Conservation (phyloP, 1,140 invertebrate species). For the Drosophila littoralis region DNA sequence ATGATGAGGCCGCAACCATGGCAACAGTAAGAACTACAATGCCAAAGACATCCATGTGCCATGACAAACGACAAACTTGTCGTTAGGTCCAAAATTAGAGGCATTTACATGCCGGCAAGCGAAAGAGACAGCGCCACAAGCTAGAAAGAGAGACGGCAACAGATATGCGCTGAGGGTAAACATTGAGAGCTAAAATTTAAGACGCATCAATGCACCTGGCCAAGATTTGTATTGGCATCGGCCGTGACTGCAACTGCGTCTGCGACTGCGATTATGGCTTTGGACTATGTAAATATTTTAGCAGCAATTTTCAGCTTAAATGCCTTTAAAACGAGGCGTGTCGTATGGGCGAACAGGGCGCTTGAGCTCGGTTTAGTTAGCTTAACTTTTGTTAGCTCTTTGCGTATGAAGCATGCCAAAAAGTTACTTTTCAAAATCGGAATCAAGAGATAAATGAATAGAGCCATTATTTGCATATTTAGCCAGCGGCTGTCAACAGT, state of each 20-base stretch:
- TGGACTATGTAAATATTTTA: slow-evolving; percentile 74
- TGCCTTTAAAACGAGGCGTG: slow-evolving; percentile 62
- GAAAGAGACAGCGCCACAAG: slow-evolving; percentile 26
- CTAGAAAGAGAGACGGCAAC: slow-evolving; percentile 13
- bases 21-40: slow-evolving; percentile 16
- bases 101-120: slow-evolving; percentile 69
- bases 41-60: slow-evolving; percentile 44
- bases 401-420: neutral
- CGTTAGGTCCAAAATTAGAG: slow-evolving; percentile 81
- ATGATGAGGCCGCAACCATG: slow-evolving; percentile 65
- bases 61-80: slow-evolving; percentile 79
- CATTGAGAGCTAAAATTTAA: slow-evolving; percentile 44
- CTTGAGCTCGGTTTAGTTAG: slow-evolving; percentile 1
- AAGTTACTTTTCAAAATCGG: neutral
- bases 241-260: slow-evolving; percentile 2
- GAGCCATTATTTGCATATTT: too few relatives aligned
- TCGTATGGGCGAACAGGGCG: slow-evolving; percentile 15
- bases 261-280: slow-evolving; percentile 31
- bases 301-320: slow-evolving; percentile 81
- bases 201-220: slow-evolving; percentile 73
- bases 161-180: slow-evolving; percentile 63
- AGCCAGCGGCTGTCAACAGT: too few relatives aligned
- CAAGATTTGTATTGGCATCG: slow-evolving; percentile 46
- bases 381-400: slow-evolving; percentile 16
- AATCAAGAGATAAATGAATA: too few relatives aligned